Evolutionary conservation across 2,888 invertebrate genomes (phyloP).

Genomic region (Malthinus seriepunctatus): DNA sequence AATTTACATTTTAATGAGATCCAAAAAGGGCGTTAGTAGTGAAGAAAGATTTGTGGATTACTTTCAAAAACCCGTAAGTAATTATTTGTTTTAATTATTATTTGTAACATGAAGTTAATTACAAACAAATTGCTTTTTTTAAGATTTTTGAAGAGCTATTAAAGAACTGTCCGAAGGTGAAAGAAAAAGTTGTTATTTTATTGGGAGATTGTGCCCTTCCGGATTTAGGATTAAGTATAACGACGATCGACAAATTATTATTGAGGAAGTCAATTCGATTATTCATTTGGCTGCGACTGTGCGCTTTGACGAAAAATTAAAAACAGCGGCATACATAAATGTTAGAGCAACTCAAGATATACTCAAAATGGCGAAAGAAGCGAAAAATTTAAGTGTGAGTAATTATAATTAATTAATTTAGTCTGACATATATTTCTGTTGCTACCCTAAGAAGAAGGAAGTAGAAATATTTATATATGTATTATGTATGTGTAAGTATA

Average conservation of each 20-base stretch:
- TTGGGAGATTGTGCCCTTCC: slow-evolving; percentile 59
- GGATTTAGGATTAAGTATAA: slow-evolving; percentile 58
- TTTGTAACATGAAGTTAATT: too few species aligned
- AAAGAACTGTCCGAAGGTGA: slow-evolving; percentile 56
- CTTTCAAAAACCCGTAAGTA: slow-evolving; percentile 62
- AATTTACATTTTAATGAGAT: slow-evolving; percentile 41
- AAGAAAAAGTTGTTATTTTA: slow-evolving; percentile 61
- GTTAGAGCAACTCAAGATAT: slow-evolving; percentile 67
- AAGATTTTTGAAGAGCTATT: slow-evolving; percentile 58
- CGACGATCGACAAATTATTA: slow-evolving; percentile 56
- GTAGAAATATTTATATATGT: slow-evolving; percentile 68
- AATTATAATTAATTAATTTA: slow-evolving; percentile 55
- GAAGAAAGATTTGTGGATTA: slow-evolving; percentile 56
- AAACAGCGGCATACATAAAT: slow-evolving; percentile 70
- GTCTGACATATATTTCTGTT: slow-evolving; percentile 67
- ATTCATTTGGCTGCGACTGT: slow-evolving; percentile 80
- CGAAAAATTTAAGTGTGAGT: slow-evolving; percentile 66
- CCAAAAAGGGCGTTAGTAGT: slow-evolving; percentile 42
- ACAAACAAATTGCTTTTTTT: slow-evolving; percentile 12
- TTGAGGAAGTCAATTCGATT: slow-evolving; percentile 64
- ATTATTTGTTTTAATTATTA: neutral
- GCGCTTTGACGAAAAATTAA: slow-evolving; percentile 72
- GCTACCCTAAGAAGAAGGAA: slow-evolving; percentile 66
- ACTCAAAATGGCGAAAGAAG: slow-evolving; percentile 65
- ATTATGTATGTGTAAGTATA: slow-evolving; percentile 68